Percentiles rank a stretch among this genome's conserved stretches.
Evolutionary conservation across 2,797 vertebrate genomes (phyloP).

Genomic region (Anniella stebbinsi): DNA sequence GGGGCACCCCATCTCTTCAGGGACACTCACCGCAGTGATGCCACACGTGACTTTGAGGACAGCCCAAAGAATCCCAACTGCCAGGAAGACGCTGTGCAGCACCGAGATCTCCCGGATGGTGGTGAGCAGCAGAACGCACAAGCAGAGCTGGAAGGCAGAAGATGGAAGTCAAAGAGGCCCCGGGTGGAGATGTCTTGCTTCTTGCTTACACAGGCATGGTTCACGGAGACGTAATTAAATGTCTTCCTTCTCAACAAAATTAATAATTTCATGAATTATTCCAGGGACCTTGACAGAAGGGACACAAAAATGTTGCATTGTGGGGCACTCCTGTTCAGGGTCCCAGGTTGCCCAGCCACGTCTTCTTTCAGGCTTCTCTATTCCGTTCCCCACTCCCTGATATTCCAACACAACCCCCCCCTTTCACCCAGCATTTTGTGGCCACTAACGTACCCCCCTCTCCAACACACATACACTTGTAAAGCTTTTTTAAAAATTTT

Average conservation of each 20-base stretch:
- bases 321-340: background rate
- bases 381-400: background rate
- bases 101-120: slow-evolving; percentile 71
- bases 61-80: slow-evolving; percentile 82
- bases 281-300: background rate
- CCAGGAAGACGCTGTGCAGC: slow-evolving; percentile 79
- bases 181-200: background rate
- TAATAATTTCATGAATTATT: background rate
- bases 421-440: too few relatives aligned
- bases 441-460: too few relatives aligned
- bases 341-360: background rate
- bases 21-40: slow-evolving; percentile 81
- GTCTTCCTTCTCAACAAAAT: background rate
- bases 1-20: background rate
- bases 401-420: too few relatives aligned
- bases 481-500: background rate
- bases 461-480: too few relatives aligned
- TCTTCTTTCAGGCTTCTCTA: accelerated
- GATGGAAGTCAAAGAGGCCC: accelerated
- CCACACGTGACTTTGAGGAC: slow-evolving; percentile 82
- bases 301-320: background rate
- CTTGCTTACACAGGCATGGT: background rate
- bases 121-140: slow-evolving; percentile 84
- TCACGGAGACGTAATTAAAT: background rate
- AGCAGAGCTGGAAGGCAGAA: slow-evolving; percentile 81